Evolutionary conservation across 2,113 vertebrate species (phyloP).

Genomic region (Suncus etruscus): DNA sequence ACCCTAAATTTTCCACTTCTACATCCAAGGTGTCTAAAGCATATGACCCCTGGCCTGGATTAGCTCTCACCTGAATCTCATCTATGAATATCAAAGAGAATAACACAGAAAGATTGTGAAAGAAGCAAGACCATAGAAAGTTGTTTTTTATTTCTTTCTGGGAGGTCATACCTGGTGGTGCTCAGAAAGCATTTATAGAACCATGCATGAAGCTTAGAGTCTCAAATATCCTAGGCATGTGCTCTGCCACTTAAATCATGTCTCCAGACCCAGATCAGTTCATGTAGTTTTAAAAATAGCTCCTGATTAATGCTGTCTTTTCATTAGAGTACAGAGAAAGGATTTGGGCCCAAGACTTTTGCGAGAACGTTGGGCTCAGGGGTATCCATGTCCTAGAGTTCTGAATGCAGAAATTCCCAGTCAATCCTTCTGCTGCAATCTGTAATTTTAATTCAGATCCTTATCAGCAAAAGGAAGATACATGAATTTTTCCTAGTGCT

Average conservation of each 20-base stretch:
- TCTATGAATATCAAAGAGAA: not conserved
- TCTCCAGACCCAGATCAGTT: too few relatives aligned
- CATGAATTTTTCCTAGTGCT: not conserved
- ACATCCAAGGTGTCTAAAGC: constrained; percentile 31
- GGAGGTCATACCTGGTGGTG: too few relatives aligned
- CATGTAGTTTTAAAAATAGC: too few relatives aligned
- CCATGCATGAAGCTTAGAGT: too few relatives aligned
- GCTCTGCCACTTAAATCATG: too few relatives aligned
- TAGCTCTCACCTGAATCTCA: not conserved
- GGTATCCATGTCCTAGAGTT: not conserved
- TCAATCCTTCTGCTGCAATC: not conserved
- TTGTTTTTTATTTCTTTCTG: not conserved
- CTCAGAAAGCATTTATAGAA: too few relatives aligned
- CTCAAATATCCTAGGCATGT: too few relatives aligned
- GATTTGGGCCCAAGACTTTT: not conserved
- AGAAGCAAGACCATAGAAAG: not conserved
- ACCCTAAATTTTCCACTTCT: constrained; percentile 73
- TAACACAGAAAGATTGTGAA: not conserved
- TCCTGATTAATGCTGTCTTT: not conserved
- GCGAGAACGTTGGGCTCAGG: too few relatives aligned
- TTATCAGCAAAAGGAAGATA: not conserved
- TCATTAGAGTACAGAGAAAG: not conserved
- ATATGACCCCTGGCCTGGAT: not conserved
- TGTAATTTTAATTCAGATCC: not conserved
- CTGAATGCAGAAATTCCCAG: not conserved